Base-by-base conservation (phyloP, 1,140 invertebrate species). In the Monochamus saltuarius region DNA sequence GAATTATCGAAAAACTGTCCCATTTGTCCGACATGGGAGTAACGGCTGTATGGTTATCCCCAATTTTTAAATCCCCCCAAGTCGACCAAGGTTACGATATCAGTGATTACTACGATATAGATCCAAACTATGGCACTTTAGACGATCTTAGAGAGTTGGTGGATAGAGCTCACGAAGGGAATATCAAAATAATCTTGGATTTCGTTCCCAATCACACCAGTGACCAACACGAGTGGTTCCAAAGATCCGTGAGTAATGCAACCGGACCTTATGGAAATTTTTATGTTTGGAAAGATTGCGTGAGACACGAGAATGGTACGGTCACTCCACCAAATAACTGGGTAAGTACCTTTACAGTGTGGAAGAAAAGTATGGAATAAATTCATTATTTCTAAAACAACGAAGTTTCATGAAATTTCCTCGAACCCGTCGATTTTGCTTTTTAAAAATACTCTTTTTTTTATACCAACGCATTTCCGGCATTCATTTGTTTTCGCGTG, bases 141-240 rank as follows among this genome's bases (percentile, higher is more conserved):
- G 79, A 83, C 39, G 87, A 92, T 69, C 88, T 95, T 52, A 80
- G 87, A 43, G 66, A 78, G 6, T 75, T 95, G 43, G 66, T 88
- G 0, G 75, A 77, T 4, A 83, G 88, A 62, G 71, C 79, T 19
- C 68, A 81, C 16, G 90, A 83, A 29, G 2, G 2, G 22, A 6
- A 29, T 51, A 82, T 94, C 34, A 90, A 89, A 75, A 72, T 95
- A 1, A 79, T 95, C 11, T 73, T 95, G 75, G 92, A 95, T 72
- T 87, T 94, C 69, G 87, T 94, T n/a, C 91, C 91, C 2, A 95
- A 95, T 77, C 90, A 94, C 73, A 88, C 89, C 0, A 91, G 89
- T 65, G 83, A 90, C 70, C 73, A 89, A 58, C 89, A 91, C 63
- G 77, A 84, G 47, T 94, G 92, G 92, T 95, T 94, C 70, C 54